Conservation (phyloP, 2,113 vertebrate genomes). For the Theropithecus gelada region DNA sequence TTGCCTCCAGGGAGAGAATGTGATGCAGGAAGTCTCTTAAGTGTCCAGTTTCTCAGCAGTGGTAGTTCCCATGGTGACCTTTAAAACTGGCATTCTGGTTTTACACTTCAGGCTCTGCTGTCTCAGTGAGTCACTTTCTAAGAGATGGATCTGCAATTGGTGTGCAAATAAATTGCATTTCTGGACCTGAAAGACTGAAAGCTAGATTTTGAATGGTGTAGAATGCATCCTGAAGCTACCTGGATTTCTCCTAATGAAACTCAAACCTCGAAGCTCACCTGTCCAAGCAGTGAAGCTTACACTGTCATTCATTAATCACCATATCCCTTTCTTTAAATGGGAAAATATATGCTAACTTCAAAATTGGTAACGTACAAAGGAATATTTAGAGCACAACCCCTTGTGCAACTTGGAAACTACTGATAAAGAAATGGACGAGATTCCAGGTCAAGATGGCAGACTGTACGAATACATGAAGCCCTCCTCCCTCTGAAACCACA, state of each 20-base stretch:
- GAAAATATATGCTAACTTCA: neutral
- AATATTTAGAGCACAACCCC: neutral
- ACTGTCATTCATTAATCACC: neutral
- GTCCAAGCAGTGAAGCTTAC: neutral
- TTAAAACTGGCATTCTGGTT: neutral
- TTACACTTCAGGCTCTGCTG: neutral
- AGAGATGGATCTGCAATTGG: neutral
- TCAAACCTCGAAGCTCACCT: neutral
- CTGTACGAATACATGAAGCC: neutral
- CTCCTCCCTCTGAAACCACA: neutral
- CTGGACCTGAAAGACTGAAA: neutral
- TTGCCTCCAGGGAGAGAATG: conserved; percentile 1
- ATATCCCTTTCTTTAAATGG: neutral
- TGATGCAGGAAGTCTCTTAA: neutral
- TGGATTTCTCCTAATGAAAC: neutral
- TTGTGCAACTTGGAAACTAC: neutral
- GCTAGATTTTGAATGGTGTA: neutral
- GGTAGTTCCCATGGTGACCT: neutral
- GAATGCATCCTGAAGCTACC: neutral
- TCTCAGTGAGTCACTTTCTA: neutral
- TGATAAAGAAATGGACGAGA: neutral
- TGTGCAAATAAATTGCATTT: neutral
- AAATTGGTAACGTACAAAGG: neutral
- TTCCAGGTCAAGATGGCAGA: neutral
- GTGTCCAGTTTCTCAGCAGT: neutral